Conservation (phyloP, 2,113 vertebrate genomes). For the Phrynosoma blainvillii region DNA sequence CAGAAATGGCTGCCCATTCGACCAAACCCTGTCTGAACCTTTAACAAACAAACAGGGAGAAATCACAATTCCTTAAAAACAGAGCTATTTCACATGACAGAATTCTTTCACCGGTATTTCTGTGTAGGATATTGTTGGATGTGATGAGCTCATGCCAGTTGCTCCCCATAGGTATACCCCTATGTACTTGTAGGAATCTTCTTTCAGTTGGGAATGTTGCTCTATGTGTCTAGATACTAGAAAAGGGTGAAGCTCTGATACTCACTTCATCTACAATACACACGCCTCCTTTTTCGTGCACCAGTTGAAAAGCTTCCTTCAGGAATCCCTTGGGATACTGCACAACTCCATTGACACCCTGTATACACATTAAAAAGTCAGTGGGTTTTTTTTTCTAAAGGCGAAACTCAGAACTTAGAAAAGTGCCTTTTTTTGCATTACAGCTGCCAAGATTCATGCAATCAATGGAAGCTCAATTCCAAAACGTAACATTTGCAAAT, state of each 20-base stretch:
- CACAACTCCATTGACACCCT: slow-evolving; percentile 89
- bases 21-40: slow-evolving; percentile 97
- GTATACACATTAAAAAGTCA: slow-evolving; percentile 10
- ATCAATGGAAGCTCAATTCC: too few species aligned
- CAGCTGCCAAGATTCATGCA: too few species aligned
- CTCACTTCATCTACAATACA: slow-evolving; percentile 94
- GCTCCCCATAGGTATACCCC: too few species aligned
- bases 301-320: slow-evolving; percentile 84
- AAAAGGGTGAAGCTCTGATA: background rate
- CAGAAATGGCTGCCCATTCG: slow-evolving; percentile 92
- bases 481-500: too few species aligned
- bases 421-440: too few species aligned
- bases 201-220: background rate
- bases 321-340: slow-evolving; percentile 93
- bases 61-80: background rate
- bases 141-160: background rate
- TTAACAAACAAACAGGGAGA: slow-evolving; percentile 11
- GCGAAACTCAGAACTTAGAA: background rate
- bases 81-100: background rate
- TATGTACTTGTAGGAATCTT: background rate
- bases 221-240: background rate
- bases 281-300: slow-evolving; percentile 86
- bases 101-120: background rate
- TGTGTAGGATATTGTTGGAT: background rate
- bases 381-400: background rate